A percentile compares a stretch with the other conserved stretches of the same genome.
These are phyloP conservation scores for Apostichopus californicus DNA, from an alignment of 35 echinoderm and acorn worm genomes.

Conservation along the genomic window DNA sequence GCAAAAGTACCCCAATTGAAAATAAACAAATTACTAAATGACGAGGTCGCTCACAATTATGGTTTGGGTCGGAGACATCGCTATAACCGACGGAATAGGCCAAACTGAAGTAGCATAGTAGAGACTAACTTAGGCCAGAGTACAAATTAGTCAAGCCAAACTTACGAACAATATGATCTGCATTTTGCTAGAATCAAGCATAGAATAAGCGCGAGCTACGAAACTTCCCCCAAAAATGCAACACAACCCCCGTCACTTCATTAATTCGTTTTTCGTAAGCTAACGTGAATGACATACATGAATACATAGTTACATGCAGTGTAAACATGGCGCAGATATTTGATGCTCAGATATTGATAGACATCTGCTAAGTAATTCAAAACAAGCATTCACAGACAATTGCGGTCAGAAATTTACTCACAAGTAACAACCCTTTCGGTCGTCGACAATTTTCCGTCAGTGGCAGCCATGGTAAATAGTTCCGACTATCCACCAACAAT, in stretches of 20 bases:
- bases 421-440: conserved; percentile 63
- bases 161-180: background rate
- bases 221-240: background rate
- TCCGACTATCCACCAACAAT: conserved; percentile 61
- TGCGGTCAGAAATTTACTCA: conserved; percentile 44
- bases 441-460: conserved; percentile 57
- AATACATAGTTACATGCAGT: background rate
- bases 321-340: conserved; percentile 47
- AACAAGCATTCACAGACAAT: conserved; percentile 9
- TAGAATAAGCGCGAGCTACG: background rate
- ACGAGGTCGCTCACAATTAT: too few species aligned
- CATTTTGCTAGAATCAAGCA: background rate
- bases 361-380: conserved; percentile 27
- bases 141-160: too few species aligned
- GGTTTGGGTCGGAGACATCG: too few species aligned
- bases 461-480: conserved; percentile 60
- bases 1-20: too few species aligned
- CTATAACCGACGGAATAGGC: too few species aligned
- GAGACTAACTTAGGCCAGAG: too few species aligned
- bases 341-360: conserved; percentile 28
- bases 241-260: background rate
- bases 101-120: too few species aligned
- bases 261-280: background rate
- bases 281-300: background rate
- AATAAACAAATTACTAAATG: too few species aligned